Evolutionary conservation across 2,113 vertebrate species (phyloP), one percentile per base, ranked within the genome.

Genomic region (Ammodytes dubius): DNA sequence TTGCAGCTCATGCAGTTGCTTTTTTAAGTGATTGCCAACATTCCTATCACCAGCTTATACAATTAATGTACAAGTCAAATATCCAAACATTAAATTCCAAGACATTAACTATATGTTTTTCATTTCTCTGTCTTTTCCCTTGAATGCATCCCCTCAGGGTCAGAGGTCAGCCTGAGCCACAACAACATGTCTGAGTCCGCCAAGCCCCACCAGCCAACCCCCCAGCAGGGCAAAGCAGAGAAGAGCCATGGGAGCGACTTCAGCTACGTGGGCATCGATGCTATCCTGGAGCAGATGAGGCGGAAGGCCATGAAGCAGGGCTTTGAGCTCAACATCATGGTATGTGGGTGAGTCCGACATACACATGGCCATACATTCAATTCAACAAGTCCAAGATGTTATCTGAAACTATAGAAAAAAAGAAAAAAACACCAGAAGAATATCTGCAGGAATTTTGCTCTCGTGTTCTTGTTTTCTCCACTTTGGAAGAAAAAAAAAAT

Each of bases 291-390:
- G 88, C 98, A 99, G 95, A 98, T 99, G 98, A 97, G 97, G 86
- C 94, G 98, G 90, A 99, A 99, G 93, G 98, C 98, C 82, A 99
- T 99, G 98, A 99, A 99, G 82, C 97, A 99, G 92, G 98, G 98
- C 37, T 99, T 99, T 0, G 97, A 99, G 91, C 96, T 99, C 92
- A 99, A 99, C 95, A 97, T 99, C 95, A 99, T 99, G 98, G 97
- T 99, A n/a, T 1, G 98, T 99, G 3, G 98, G 98, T 99, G 91
- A 96, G 98, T 95, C 7, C 6, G 17, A 53, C 3, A 6, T 8
- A 15, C 45, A 39, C 6, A 27, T 27, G 27, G 2, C 27, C 1
- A 27, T 27, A 27, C 35, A 47, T 59, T 61, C 19, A 61, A 39
- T 40, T 39, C 27, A 47, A 49, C 14, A 14, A 37, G 58, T 40